Base-by-base conservation (phyloP, 2,113 vertebrate genomes). In the Charadrius vociferus region DNA sequence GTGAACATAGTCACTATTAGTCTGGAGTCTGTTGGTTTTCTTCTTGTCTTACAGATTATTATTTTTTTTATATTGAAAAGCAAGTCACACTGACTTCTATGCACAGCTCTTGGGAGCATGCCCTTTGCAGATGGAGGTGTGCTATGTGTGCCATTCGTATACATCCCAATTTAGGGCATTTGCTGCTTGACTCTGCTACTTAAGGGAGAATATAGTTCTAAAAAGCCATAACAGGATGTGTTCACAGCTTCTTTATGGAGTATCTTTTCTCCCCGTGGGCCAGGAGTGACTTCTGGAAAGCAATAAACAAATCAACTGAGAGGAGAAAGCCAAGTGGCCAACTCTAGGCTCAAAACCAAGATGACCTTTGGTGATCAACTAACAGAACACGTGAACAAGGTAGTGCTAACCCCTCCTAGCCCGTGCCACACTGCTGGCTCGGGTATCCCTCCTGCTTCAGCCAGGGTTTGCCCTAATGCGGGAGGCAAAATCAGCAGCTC, bases 361-460 rank as follows among this genome's bases (percentile, higher is more conserved):
- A 7, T 34, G 65, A 12, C 8, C 12, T 85, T 34, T 19, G 34
- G 8, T 39, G 34, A 61, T 32, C 19, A 52, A 22, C 36, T 7
- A 24, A 4, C 6, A 21, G 11, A 56, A 29, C 1, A 3, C 0
- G 43, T 11, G 43, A 6, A 3, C 2, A 9, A 30, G 29, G 29
- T 49, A 32, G 16, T 7, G 55, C 45, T 49, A 34, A 3, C 9
- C 4, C 2, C 12, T 9, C 24, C 2, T 17, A 20, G 14, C 15
- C 26, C 32, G 1, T 0, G 0, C 6, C 15, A 6, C 6, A 0
- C n/a, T 39, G 27, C 50, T 14, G 55, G 22, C 10, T 18, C 0
- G 1, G 7, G 6, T 21, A 10, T 21, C 45, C 18, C 10, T 53
- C 45, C 36, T 0, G 1, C 41, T 53, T 11, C 32, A 52, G 22